Evolutionary conservation across 2,888 invertebrate genomes (phyloP).

Genomic region (Megaustenia siamemsis): DNA sequence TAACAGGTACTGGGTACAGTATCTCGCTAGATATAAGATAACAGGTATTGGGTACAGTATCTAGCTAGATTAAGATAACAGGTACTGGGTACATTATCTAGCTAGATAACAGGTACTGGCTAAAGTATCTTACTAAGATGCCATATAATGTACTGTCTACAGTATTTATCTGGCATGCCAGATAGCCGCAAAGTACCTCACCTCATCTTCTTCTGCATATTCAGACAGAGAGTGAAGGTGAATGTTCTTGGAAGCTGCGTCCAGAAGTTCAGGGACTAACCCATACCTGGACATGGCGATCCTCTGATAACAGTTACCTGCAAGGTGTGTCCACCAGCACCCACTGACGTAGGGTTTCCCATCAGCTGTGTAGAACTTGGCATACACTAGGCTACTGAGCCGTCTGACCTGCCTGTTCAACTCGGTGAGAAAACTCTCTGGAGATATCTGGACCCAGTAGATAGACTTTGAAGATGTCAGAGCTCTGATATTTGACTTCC

Average conservation of each 20-base stretch:
- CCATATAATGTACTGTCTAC: too few species aligned
- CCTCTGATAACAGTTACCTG: slow-evolving; percentile 68
- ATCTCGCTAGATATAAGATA: too few species aligned
- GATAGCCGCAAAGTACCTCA: slow-evolving; percentile 71
- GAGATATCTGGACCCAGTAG: slow-evolving; percentile 63
- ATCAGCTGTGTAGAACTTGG: slow-evolving; percentile 69
- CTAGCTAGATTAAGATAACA: too few species aligned
- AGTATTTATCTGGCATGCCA: slow-evolving; percentile 60
- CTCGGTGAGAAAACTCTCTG: slow-evolving; percentile 68
- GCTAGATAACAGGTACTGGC: neutral
- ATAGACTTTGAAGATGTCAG: slow-evolving; percentile 11
- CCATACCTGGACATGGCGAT: slow-evolving; percentile 73
- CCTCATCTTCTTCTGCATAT: slow-evolving; percentile 69
- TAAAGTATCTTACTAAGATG: too few species aligned
- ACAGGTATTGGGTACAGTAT: too few species aligned
- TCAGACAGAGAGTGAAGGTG: slow-evolving; percentile 66
- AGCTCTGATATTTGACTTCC: slow-evolving; percentile 4
- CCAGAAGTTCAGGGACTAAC: slow-evolving; percentile 70
- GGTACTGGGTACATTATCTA: too few species aligned
- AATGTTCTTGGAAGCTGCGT: slow-evolving; percentile 67
- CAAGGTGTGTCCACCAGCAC: slow-evolving; percentile 63
- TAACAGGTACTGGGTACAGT: too few species aligned
- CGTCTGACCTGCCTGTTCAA: slow-evolving; percentile 61
- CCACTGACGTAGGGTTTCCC: slow-evolving; percentile 68
- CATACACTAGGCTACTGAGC: slow-evolving; percentile 61